Conservation (phyloP, 2,797 vertebrate genomes). For the Astyanax mexicanus region DNA sequence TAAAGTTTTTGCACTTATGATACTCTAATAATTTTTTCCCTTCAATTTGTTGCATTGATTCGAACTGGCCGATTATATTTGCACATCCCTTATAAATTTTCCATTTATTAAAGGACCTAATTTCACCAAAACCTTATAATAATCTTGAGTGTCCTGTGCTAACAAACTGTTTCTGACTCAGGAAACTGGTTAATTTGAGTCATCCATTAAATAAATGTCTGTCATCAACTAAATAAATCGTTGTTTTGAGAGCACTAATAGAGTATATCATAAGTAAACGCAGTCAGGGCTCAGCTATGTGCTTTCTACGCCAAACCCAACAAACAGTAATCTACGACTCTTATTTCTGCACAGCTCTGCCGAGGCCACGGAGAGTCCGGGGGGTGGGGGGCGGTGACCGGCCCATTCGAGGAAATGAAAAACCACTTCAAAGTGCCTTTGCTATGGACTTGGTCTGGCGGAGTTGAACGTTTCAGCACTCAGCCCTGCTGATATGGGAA, state of each 20-base stretch:
- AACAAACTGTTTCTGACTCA: neutral
- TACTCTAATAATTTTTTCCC: too few relatives aligned
- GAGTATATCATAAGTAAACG: constrained; percentile 41
- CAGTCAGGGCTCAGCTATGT: constrained; percentile 48
- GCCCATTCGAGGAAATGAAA: constrained; percentile 40
- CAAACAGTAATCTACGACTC: constrained; percentile 43
- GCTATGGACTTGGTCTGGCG: constrained; percentile 20
- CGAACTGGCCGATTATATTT: neutral
- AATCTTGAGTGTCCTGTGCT: neutral
- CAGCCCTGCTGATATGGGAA: constrained; percentile 25
- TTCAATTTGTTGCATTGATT: too few relatives aligned
- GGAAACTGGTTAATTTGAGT: neutral
- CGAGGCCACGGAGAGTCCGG: constrained; percentile 21
- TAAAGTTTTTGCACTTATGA: too few relatives aligned
- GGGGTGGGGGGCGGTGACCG: constrained; percentile 40
- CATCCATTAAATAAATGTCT: neutral
- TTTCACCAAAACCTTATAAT: neutral
- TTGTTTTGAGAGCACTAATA: constrained; percentile 38
- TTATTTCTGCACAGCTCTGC: constrained; percentile 45
- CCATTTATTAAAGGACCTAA: neutral
- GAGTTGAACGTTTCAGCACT: neutral
- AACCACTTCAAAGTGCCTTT: constrained; percentile 34
- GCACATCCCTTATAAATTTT: neutral
- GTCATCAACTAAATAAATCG: neutral
- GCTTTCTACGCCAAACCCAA: constrained; percentile 55